Evolutionary conservation across 2,113 vertebrate genomes (phyloP).

Genomic region (Sigmodon hispidus): DNA sequence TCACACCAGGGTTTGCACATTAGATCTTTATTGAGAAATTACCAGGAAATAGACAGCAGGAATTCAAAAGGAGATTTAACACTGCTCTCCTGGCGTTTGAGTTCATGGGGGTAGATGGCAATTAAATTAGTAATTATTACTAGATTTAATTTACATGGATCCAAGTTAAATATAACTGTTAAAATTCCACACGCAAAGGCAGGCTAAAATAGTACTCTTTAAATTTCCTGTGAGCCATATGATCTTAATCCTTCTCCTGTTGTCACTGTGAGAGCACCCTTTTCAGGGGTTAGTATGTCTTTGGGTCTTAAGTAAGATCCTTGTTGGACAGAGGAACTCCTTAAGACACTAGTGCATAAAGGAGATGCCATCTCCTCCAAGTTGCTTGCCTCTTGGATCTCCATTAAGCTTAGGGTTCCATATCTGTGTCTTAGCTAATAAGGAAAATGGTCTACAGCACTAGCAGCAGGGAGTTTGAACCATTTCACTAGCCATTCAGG

Average conservation of each 20-base stretch:
- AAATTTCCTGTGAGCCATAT: background rate
- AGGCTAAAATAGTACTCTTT: background rate
- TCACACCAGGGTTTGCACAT: background rate
- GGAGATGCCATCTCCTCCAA: background rate
- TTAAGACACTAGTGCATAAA: background rate
- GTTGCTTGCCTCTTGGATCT: rapidly evolving
- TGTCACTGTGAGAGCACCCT: background rate
- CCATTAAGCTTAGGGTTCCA: background rate
- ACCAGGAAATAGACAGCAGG: background rate
- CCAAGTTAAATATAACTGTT: background rate
- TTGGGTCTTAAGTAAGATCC: background rate
- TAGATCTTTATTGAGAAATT: background rate
- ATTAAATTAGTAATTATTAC: background rate
- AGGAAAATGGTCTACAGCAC: background rate
- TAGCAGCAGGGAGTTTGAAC: background rate
- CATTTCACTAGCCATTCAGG: background rate
- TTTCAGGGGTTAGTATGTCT: background rate
- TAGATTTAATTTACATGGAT: background rate
- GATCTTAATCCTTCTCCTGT: background rate
- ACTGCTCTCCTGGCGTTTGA: background rate
- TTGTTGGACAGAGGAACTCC: background rate
- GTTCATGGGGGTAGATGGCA: background rate
- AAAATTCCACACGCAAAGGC: background rate
- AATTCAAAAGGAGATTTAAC: background rate
- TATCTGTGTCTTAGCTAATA: background rate